These are phyloP conservation scores for Pyralis farinalis DNA, from an alignment of 2,888 invertebrate genomes.

Conservation along the genomic window DNA sequence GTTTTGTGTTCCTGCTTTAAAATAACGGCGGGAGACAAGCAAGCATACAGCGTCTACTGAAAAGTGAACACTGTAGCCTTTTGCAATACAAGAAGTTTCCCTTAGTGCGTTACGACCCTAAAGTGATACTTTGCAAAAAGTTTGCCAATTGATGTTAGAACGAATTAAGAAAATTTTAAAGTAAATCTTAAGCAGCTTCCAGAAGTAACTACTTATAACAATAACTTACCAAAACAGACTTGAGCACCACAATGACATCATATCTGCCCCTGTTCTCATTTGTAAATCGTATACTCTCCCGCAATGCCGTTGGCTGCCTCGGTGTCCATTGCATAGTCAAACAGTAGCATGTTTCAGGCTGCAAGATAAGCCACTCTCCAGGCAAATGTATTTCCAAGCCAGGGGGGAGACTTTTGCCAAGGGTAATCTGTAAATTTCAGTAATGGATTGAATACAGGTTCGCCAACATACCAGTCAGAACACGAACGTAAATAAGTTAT, in stretches of 20 bases:
- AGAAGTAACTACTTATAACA: neutral
- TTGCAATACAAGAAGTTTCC: too few relatives aligned
- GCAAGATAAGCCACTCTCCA: slow-evolving; percentile 76
- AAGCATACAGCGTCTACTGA: too few relatives aligned
- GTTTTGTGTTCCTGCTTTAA: too few relatives aligned
- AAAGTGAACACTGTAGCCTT: too few relatives aligned
- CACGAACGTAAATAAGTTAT: too few relatives aligned
- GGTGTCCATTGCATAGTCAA: slow-evolving; percentile 85
- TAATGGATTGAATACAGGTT: too few relatives aligned
- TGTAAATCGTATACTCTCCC: slow-evolving; percentile 83
- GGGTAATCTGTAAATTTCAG: slow-evolving; percentile 45
- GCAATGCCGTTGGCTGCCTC: slow-evolving; percentile 74
- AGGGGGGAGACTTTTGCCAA: slow-evolving; percentile 64
- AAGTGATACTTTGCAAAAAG: too few relatives aligned
- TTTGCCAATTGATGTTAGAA: too few relatives aligned
- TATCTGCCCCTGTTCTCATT: slow-evolving; percentile 84
- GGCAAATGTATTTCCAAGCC: slow-evolving; percentile 81
- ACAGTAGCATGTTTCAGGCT: slow-evolving; percentile 73
- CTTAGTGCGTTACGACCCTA: too few relatives aligned
- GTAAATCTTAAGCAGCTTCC: too few relatives aligned
- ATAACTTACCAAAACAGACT: slow-evolving; percentile 71
- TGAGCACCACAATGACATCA: slow-evolving; percentile 84
- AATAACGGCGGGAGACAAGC: too few relatives aligned
- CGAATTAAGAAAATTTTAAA: too few relatives aligned
- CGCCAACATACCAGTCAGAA: neutral